Conservation (phyloP, 2,888 invertebrate species). For the Acleris holmiana region DNA sequence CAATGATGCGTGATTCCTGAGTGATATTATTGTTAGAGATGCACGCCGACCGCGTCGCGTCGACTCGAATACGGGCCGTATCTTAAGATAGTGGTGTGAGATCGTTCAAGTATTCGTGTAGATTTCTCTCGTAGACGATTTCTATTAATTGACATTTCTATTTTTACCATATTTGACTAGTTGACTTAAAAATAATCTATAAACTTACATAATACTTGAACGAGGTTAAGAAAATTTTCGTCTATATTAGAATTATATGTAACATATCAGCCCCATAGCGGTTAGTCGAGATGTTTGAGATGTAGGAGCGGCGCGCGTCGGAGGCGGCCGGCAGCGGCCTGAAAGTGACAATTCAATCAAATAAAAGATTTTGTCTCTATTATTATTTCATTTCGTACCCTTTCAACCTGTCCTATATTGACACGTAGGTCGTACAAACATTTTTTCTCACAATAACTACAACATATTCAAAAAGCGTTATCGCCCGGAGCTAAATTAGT, state of each 20-base stretch:
- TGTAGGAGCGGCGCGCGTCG: background rate
- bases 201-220: slow-evolving; percentile 14
- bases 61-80: slow-evolving; percentile 1
- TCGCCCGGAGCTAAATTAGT: too few relatives aligned
- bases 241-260: slow-evolving; percentile 26
- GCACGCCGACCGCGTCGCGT: slow-evolving; percentile 16
- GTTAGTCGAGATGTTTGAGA: slow-evolving; percentile 12
- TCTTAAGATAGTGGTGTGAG: slow-evolving; percentile 1
- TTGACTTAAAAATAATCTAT: slow-evolving; percentile 14
- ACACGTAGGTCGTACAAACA: too few relatives aligned
- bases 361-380: slow-evolving; percentile 58
- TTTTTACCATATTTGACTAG: background rate
- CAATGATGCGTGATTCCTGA: slow-evolving; percentile 60
- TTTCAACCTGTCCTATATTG: too few relatives aligned
- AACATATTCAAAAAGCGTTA: too few relatives aligned
- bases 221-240: slow-evolving; percentile 15
- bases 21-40: slow-evolving; percentile 61
- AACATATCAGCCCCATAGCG: slow-evolving; percentile 30
- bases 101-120: slow-evolving; percentile 7
- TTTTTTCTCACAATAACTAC: too few relatives aligned
- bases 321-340: slow-evolving; percentile 40
- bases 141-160: background rate
- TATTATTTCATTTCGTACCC: slow-evolving; percentile 20
- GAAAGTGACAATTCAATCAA: slow-evolving; percentile 52
- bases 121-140: background rate